phyloP scores from a whole-genome alignment of 2,113 vertebrate genomes.

The Blennius ocellaris region DNA sequence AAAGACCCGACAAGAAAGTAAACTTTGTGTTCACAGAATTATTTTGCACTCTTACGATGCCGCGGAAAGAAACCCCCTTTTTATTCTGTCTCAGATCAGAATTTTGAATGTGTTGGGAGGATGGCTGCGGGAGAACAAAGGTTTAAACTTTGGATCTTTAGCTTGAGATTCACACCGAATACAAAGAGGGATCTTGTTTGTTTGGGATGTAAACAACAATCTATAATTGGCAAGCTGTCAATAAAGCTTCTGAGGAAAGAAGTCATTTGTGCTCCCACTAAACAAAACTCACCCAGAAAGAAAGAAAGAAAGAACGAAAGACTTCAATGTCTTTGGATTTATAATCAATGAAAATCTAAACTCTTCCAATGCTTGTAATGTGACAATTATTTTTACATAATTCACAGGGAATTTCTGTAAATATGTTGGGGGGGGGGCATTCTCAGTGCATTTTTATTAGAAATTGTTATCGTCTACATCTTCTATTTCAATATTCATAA shows the following conservation, averaged over 20 bases:
- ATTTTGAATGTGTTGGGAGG: conserved; percentile 37
- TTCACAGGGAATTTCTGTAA: too few relatives aligned
- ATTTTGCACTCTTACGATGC: conserved; percentile 20
- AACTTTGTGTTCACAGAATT: conserved; percentile 46
- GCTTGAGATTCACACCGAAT: conserved; percentile 30
- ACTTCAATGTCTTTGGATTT: too few relatives aligned
- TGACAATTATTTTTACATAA: too few relatives aligned
- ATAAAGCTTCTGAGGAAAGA: conserved; percentile 11
- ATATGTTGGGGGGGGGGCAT: too few relatives aligned
- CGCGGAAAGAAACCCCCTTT: conserved; percentile 3
- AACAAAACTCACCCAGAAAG: background rate
- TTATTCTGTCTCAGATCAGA: conserved; percentile 41
- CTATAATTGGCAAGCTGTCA: conserved; percentile 54
- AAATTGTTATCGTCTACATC: too few relatives aligned
- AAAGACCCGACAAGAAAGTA: conserved; percentile 37
- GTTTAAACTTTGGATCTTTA: conserved; percentile 25
- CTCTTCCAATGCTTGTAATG: too few relatives aligned
- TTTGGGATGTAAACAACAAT: conserved; percentile 56
- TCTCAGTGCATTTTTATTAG: too few relatives aligned
- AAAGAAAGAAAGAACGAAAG: too few relatives aligned
- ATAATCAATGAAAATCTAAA: too few relatives aligned
- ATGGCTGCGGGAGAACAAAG: conserved; percentile 32
- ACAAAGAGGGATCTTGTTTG: conserved; percentile 28
- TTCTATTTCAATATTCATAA: too few relatives aligned
- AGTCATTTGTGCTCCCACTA: conserved; percentile 28